Conservation (phyloP, 1,140 invertebrate genomes). For the Chlorops oryzae region DNA sequence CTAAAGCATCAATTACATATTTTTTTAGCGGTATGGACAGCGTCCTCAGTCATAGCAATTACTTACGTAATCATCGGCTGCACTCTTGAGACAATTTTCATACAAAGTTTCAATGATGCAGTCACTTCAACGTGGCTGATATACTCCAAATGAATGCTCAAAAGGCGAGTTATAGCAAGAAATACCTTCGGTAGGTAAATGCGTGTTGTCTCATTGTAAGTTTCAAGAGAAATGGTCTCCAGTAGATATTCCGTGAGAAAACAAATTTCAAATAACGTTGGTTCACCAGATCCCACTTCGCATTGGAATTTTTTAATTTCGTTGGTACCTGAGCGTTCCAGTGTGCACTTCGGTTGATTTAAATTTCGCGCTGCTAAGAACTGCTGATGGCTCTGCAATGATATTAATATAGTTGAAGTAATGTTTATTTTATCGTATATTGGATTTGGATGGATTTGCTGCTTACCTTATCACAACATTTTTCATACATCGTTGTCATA, state of each 20-base stretch:
- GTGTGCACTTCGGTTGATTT: no score
- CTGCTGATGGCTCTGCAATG: no score
- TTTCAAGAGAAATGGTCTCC: slow-evolving; percentile 73
- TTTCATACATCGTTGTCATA: slow-evolving; percentile 64
- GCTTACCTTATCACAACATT: slow-evolving; percentile 53
- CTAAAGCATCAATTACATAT: no score
- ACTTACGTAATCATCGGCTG: slow-evolving; percentile 56
- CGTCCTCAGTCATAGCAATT: no score
- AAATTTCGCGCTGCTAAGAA: no score
- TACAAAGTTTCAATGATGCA: slow-evolving; percentile 61
- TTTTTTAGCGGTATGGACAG: no score
- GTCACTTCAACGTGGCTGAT: slow-evolving; percentile 60
- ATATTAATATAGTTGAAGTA: no score
- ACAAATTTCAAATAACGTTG: slow-evolving; percentile 61
- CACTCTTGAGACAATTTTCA: slow-evolving; percentile 70
- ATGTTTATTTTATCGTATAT: no score
- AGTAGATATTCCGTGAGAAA: slow-evolving; percentile 70
- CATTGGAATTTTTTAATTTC: slow-evolving; percentile 45
- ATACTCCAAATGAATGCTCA: slow-evolving; percentile 55
- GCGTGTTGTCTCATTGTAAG: slow-evolving; percentile 72
- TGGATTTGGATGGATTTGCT: no score
- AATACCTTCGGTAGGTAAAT: slow-evolving; percentile 72
- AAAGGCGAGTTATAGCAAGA: slow-evolving; percentile 57
- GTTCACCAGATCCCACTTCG: slow-evolving; percentile 57
- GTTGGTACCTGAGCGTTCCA: no score